phyloP scores from a whole-genome alignment of 2,113 vertebrate species.

The Amphiprion ocellaris region DNA sequence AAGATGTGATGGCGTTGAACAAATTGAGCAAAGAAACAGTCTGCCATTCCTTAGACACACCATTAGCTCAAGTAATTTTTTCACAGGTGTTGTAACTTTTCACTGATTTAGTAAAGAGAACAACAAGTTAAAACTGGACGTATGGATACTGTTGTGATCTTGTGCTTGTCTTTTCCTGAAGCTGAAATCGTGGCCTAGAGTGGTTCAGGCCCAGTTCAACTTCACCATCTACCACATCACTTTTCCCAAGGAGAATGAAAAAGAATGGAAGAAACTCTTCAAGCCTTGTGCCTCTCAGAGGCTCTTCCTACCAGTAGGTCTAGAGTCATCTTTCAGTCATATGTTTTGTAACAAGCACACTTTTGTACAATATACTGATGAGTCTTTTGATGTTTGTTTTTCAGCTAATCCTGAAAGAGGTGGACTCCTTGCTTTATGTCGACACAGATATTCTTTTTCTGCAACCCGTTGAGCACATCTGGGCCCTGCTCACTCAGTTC shows the following conservation, averaged over 20 bases:
- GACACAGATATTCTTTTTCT: slow-evolving; percentile 97
- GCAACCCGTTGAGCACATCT: slow-evolving; percentile 94
- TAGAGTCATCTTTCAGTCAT: neutral
- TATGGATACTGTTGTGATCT: neutral
- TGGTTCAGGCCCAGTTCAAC: slow-evolving; percentile 85
- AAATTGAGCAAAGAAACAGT: neutral
- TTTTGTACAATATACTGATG: neutral
- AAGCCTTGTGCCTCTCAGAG: slow-evolving; percentile 98
- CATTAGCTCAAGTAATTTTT: neutral
- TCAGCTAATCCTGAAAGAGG: slow-evolving; percentile 93
- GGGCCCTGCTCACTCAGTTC: slow-evolving; percentile 91
- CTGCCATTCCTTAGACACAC: neutral
- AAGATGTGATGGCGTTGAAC: neutral
- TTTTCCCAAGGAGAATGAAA: slow-evolving; percentile 91
- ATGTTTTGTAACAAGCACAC: neutral
- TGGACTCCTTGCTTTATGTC: slow-evolving; percentile 95
- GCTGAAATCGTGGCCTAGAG: slow-evolving; percentile 89
- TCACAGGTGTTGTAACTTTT: neutral
- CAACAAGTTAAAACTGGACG: neutral
- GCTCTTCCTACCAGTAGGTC: slow-evolving; percentile 95
- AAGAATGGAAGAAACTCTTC: slow-evolving; percentile 97
- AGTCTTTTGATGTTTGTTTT: neutral
- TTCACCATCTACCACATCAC: slow-evolving; percentile 93
- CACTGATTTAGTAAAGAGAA: neutral
- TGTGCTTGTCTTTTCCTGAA: slow-evolving; percentile 61